phyloP scores from a whole-genome alignment of 2,888 invertebrate species.

The Nemotelus nigrinus region DNA sequence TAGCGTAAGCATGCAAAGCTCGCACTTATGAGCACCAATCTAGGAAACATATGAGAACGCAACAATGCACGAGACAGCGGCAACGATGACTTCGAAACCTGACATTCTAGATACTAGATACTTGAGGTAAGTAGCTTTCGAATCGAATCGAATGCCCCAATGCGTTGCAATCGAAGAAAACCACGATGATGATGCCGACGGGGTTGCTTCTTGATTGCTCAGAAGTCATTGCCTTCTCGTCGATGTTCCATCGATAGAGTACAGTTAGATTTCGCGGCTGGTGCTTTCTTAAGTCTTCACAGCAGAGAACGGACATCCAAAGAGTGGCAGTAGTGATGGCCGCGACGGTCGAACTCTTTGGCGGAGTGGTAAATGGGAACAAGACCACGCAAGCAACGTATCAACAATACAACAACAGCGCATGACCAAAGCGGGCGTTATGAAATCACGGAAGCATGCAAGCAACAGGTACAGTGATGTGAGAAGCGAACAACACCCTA shows the following conservation, averaged over 20 bases:
- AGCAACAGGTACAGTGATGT: conserved; percentile 25
- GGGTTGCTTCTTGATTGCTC: conserved; percentile 17
- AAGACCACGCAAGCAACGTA: background rate
- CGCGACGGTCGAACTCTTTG: background rate
- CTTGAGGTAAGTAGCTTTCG: conserved; percentile 12
- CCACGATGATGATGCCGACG: background rate
- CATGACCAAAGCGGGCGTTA: conserved; percentile 14
- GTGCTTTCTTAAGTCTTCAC: conserved; percentile 3
- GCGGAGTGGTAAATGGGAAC: conserved; percentile 11
- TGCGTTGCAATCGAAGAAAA: background rate
- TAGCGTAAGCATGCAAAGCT: conserved; percentile 18
- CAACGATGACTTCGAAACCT: background rate
- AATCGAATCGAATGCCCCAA: background rate
- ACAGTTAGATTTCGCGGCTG: conserved; percentile 40
- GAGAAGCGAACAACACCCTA: background rate
- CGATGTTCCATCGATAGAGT: conserved; percentile 13
- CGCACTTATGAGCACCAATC: conserved; percentile 1
- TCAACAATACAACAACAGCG: conserved; percentile 16
- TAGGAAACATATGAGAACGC: conserved; percentile 20
- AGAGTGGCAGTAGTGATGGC: background rate
- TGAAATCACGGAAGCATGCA: conserved; percentile 24
- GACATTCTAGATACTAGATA: conserved; percentile 32
- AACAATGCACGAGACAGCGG: conserved; percentile 3
- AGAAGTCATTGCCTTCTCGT: conserved; percentile 42
- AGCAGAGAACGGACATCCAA: too few species aligned